These are phyloP conservation scores for Cryptus viduatorius DNA, from an alignment of 2,888 invertebrate species.

Conservation along the genomic window DNA sequence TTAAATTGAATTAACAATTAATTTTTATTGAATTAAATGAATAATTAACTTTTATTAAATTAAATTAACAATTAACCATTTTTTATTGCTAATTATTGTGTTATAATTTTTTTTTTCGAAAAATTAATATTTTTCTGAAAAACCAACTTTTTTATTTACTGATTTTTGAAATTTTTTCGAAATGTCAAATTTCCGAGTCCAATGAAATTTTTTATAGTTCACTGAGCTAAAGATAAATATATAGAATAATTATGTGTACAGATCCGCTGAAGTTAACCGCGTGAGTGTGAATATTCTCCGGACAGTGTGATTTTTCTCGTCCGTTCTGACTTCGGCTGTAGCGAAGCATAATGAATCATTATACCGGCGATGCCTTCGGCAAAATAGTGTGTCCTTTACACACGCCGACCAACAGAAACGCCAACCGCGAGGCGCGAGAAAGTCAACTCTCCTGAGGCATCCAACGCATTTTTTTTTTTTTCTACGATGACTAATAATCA, in stretches of 20 bases:
- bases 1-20: too few relatives aligned
- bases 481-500: slow-evolving; percentile 49
- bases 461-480: slow-evolving; percentile 30
- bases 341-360: slow-evolving; percentile 61
- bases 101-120: not conserved
- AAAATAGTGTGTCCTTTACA: slow-evolving; percentile 61
- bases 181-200: not conserved
- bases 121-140: not conserved
- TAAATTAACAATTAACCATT: not conserved
- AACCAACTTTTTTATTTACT: not conserved
- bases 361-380: slow-evolving; percentile 57
- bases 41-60: too few relatives aligned
- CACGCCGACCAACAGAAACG: slow-evolving; percentile 50
- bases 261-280: slow-evolving; percentile 14
- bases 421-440: slow-evolving; percentile 52
- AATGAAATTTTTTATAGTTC: too few relatives aligned
- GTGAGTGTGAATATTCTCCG: slow-evolving; percentile 55
- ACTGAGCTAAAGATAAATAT: not conserved
- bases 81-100: not conserved
- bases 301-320: slow-evolving; percentile 54
- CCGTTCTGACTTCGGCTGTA: slow-evolving; percentile 23
- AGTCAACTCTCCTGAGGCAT: slow-evolving; percentile 64
- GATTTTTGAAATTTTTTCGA: not conserved
- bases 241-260: slow-evolving; percentile 39
- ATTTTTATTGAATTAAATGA: too few relatives aligned